These are phyloP conservation scores for Teleopsis dalmanni DNA, from an alignment of 1,140 invertebrate genomes.

Conservation along the genomic window DNA sequence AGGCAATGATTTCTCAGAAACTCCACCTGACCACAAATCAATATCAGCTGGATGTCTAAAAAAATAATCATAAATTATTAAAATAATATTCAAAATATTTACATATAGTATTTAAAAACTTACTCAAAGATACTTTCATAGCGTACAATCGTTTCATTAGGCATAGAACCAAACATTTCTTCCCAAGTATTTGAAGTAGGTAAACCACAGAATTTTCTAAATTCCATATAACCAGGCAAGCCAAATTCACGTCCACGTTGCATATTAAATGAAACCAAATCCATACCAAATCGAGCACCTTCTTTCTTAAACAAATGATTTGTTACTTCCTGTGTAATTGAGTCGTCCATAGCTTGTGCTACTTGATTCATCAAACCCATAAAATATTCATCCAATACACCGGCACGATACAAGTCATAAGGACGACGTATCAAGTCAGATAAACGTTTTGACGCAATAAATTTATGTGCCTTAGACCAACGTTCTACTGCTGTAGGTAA, in stretches of 20 bases:
- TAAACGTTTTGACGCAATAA: conserved; percentile 83
- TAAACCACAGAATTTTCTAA: conserved; percentile 83
- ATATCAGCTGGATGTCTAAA: conserved; percentile 73
- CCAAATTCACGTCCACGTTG: conserved; percentile 88
- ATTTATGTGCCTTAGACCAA: conserved; percentile 90
- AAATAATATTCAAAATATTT: conserved; percentile 1
- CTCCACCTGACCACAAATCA: conserved; percentile 88
- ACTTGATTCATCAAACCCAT: conserved; percentile 92
- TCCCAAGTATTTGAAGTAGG: conserved; percentile 73
- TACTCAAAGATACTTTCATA: conserved; percentile 70
- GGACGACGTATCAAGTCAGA: conserved; percentile 81
- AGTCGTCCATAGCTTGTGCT: conserved; percentile 90
- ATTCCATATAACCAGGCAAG: conserved; percentile 87
- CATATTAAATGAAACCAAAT: conserved; percentile 91
- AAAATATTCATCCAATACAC: conserved; percentile 83
- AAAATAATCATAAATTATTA: neutral
- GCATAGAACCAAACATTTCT: conserved; percentile 79
- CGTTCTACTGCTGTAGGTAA: conserved; percentile 80
- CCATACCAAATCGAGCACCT: conserved; percentile 77
- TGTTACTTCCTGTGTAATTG: conserved; percentile 86
- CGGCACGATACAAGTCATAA: conserved; percentile 83
- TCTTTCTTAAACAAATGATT: conserved; percentile 88
- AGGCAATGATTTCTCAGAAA: conserved; percentile 77
- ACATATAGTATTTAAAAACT: conserved; percentile 24
- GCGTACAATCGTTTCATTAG: conserved; percentile 76